Conservation (phyloP, 2,888 invertebrate genomes). For the Megalurothrips usitatus region DNA sequence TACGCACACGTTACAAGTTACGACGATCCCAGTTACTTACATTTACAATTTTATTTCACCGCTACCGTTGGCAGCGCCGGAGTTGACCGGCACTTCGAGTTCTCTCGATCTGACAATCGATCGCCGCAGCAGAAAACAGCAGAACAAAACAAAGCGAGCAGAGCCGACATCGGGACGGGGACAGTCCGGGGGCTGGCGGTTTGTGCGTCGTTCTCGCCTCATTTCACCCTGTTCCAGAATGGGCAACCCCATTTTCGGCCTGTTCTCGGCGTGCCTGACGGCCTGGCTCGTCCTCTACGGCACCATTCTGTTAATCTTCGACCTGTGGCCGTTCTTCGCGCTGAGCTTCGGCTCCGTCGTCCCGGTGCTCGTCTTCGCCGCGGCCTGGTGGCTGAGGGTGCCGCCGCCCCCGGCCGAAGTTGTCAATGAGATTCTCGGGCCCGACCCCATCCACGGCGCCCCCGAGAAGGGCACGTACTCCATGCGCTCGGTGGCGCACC, state of each 20-base stretch:
- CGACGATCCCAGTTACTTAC: too few relatives aligned
- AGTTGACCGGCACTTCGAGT: neutral
- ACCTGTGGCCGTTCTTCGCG: slow-evolving; percentile 3
- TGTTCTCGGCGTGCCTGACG: neutral
- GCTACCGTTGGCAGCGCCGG: neutral
- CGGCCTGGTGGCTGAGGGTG: slow-evolving; percentile 17
- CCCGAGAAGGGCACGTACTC: slow-evolving; percentile 19
- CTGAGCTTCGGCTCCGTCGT: neutral
- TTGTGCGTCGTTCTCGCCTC: neutral
- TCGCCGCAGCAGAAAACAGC: neutral
- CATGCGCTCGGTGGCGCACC: slow-evolving; percentile 56
- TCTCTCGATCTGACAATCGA: neutral
- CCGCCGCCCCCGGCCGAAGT: slow-evolving; percentile 12
- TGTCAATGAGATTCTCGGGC: slow-evolving; percentile 35
- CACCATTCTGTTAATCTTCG: neutral
- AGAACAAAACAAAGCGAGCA: slow-evolving; percentile 15
- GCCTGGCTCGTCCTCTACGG: slow-evolving; percentile 4
- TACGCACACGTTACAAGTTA: too few relatives aligned
- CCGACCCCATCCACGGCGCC: slow-evolving; percentile 30
- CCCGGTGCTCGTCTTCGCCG: slow-evolving; percentile 7
- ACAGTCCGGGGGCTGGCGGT: neutral
- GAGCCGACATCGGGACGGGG: neutral
- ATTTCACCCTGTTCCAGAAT: neutral
- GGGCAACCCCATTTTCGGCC: neutral
- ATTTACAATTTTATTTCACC: neutral